Percentiles rank a stretch among this genome's conserved stretches.
Conservation (phyloP, 2,113 vertebrate species). For the Grammatotria lemairii region DNA sequence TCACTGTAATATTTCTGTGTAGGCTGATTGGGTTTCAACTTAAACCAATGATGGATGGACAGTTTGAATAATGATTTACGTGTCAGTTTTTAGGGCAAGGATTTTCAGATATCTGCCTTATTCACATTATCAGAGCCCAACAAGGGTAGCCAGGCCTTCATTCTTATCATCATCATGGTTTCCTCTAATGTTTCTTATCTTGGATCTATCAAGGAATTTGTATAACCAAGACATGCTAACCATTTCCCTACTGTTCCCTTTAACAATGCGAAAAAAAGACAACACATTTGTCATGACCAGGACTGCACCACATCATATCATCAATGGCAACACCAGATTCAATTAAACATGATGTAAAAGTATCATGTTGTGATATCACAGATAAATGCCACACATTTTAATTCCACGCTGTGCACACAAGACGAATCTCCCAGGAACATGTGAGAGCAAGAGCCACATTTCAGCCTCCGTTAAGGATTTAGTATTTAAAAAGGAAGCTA, state of each 20-base stretch:
- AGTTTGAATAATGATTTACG: not conserved
- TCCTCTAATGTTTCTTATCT: not conserved
- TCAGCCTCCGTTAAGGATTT: not conserved
- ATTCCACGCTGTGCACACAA: not conserved
- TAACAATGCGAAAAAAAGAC: not conserved
- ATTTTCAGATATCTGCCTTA: not conserved
- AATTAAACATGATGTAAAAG: not conserved
- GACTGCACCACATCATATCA: not conserved
- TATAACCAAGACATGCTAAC: not conserved
- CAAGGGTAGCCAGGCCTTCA: not conserved
- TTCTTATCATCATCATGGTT: not conserved
- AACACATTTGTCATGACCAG: not conserved
- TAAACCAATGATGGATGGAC: not conserved
- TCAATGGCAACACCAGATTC: not conserved
- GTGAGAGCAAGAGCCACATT: not conserved
- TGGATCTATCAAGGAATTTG: not conserved
- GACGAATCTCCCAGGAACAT: not conserved
- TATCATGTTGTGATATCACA: not conserved
- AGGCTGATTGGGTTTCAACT: not conserved
- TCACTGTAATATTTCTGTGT: not conserved
- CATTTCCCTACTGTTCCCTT: not conserved
- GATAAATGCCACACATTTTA: not conserved
- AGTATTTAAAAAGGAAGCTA: not conserved
- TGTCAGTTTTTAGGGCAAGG: not conserved
- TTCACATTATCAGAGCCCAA: not conserved